Base-by-base conservation (phyloP, 2,113 vertebrate species). In the Zingel zingel region DNA sequence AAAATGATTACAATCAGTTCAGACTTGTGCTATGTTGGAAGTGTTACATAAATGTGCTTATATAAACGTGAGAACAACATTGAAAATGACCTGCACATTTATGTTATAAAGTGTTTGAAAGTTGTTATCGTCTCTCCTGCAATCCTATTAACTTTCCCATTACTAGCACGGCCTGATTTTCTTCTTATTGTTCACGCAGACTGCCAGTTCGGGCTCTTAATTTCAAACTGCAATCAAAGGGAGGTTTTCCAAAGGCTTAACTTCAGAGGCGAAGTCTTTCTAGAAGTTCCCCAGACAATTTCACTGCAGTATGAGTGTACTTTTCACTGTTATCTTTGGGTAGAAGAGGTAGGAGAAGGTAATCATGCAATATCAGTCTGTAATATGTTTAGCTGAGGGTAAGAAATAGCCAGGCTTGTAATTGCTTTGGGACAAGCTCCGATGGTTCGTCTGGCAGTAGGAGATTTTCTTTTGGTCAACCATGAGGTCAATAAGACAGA, bases 341-440 rank as follows among this genome's bases (percentile, higher is more conserved):
- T 18, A 74, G 71, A 84, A 66, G 85, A 82, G 84, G 87, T 57
- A 74, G 87, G 69, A 86, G 78, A 79, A 79, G 79, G 74, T 90
- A 91, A 86, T 87, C 91, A 88, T 82, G 89, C 86, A 89, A 86
- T 92, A 89, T 92, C 91, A 86, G 83, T 61, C 84, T 23, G 81
- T 83, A 81, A 82, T 88, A 79, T 88, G 91, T 92, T 92, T 91
- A 93, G 88, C 86, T 89, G 74, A 85, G 86, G 82, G 88, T 89
- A 69, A 87, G 90, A 91, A 91, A 94, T 89, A 93, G 84, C 89
- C 74, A 74, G 81, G 75, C 88, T 90, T 91, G 92, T 94, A 94
- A 94, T 94, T 94, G 91, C 93, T 94, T 94, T 92, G 89, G 89
- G 88, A 90, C 93, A 88, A 89, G 91, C 83, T 73, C 83, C 81